These are phyloP conservation scores for Pantherophis alleghaniensis DNA, from an alignment of 2,797 vertebrate genomes.

Conservation along the genomic window DNA sequence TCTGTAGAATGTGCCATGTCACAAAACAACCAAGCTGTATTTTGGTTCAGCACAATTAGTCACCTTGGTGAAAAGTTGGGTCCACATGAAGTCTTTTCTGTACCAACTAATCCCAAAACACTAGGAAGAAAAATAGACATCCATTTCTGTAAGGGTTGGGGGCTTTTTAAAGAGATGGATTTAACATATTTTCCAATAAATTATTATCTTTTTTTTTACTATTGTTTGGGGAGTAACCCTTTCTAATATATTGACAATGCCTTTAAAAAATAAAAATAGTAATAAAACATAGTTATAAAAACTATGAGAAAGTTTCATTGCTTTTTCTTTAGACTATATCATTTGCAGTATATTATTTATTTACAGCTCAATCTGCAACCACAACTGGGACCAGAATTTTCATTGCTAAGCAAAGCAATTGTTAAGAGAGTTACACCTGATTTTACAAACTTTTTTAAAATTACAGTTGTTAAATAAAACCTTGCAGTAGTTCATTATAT, in stretches of 20 bases:
- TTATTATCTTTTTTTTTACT: constrained; percentile 32
- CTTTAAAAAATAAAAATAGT: constrained; percentile 51
- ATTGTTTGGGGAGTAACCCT: constrained; percentile 45
- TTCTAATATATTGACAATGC: constrained; percentile 58
- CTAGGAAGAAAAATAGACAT: not conserved
- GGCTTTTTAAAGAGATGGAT: constrained; percentile 32
- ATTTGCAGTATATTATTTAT: too few relatives aligned
- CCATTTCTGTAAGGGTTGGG: not conserved
- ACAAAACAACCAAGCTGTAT: not conserved
- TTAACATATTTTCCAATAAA: not conserved
- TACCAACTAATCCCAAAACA: not conserved
- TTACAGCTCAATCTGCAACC: too few relatives aligned
- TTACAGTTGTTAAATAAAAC: too few relatives aligned
- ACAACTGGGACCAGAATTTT: too few relatives aligned
- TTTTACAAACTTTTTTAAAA: too few relatives aligned
- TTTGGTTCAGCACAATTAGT: not conserved
- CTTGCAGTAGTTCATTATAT: too few relatives aligned
- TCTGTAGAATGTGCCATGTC: not conserved
- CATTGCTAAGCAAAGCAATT: too few relatives aligned
- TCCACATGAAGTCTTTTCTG: not conserved
- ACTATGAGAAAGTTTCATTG: constrained; percentile 57
- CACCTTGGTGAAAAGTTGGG: not conserved
- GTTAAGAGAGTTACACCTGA: too few relatives aligned
- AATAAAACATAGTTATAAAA: constrained; percentile 65
- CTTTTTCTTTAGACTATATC: constrained; percentile 28